phyloP scores from a whole-genome alignment of 2,113 vertebrate genomes.

The Grantiella picta region DNA sequence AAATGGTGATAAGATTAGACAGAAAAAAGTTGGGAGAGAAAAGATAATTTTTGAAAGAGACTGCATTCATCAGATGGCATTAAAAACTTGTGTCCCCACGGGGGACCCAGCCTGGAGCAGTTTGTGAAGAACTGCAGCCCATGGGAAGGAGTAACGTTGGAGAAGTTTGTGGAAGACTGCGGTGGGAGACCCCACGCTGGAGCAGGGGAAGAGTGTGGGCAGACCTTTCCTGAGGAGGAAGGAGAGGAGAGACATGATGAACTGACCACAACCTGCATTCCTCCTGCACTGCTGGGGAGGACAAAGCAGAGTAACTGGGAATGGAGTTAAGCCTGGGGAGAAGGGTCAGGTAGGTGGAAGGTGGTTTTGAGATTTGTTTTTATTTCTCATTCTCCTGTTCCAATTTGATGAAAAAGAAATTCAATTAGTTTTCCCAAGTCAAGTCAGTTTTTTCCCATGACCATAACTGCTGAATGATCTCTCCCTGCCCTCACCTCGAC shows the following conservation, averaged over 20 bases:
- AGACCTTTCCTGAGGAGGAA: not conserved
- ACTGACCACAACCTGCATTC: not conserved
- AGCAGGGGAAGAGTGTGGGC: not conserved
- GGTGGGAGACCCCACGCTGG: rapidly evolving
- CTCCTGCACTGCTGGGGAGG: not conserved
- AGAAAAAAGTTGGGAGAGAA: not conserved
- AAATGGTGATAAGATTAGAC: not conserved
- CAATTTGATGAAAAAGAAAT: not conserved
- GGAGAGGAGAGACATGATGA: not conserved
- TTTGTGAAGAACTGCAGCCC: no score
- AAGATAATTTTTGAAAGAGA: not conserved
- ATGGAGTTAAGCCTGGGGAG: not conserved
- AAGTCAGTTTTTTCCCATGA: not conserved
- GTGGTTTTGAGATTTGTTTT: not conserved
- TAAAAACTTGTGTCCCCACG: not conserved
- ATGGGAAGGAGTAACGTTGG: not conserved
- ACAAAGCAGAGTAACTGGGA: not conserved
- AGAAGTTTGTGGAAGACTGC: not conserved
- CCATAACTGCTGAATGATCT: not conserved
- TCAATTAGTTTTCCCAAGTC: not conserved
- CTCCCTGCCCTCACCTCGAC: not conserved
- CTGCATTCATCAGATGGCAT: not conserved
- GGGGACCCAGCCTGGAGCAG: no score
- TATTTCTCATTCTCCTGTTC: not conserved
- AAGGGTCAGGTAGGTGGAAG: not conserved